Evolutionary conservation across 2,113 vertebrate species (phyloP).

Genomic region (Bufo gargarizans): DNA sequence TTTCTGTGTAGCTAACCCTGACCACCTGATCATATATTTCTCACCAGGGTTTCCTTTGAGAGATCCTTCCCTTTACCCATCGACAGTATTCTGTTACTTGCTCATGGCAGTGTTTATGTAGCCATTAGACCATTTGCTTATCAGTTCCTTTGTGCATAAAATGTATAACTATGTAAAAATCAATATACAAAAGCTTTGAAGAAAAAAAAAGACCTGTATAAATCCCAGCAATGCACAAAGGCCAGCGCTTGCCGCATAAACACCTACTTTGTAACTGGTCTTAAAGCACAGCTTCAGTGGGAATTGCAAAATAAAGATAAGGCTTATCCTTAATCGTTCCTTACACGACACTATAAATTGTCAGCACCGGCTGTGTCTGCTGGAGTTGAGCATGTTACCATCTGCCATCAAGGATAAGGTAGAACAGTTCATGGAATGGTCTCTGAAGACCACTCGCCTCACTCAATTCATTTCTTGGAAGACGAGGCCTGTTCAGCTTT

Average conservation of each 20-base stretch:
- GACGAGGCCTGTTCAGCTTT: constrained; percentile 31
- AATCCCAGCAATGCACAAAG: not conserved
- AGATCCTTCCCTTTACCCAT: not conserved
- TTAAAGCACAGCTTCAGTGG: constrained; percentile 22
- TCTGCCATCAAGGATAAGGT: constrained; percentile 42
- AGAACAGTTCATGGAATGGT: constrained; percentile 2
- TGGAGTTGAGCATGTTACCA: constrained; percentile 31
- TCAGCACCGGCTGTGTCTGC: constrained; percentile 10
- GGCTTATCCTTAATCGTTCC: constrained; percentile 43
- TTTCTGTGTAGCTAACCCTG: too few species aligned
- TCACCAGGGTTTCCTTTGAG: not conserved
- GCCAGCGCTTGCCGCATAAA: not conserved
- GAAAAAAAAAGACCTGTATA: not conserved
- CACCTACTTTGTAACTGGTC: not conserved
- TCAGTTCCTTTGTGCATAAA: not conserved
- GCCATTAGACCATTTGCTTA: not conserved
- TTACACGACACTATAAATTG: constrained; percentile 31
- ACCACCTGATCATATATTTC: not conserved
- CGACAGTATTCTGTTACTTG: not conserved
- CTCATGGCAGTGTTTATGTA: not conserved
- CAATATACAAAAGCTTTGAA: not conserved
- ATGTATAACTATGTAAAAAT: not conserved
- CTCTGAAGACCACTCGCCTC: constrained; percentile 16
- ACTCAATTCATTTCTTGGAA: constrained; percentile 46
- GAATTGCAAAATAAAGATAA: constrained; percentile 52